Conservation (phyloP, 2,888 invertebrate genomes). For the Aproaerema taeniolella region DNA sequence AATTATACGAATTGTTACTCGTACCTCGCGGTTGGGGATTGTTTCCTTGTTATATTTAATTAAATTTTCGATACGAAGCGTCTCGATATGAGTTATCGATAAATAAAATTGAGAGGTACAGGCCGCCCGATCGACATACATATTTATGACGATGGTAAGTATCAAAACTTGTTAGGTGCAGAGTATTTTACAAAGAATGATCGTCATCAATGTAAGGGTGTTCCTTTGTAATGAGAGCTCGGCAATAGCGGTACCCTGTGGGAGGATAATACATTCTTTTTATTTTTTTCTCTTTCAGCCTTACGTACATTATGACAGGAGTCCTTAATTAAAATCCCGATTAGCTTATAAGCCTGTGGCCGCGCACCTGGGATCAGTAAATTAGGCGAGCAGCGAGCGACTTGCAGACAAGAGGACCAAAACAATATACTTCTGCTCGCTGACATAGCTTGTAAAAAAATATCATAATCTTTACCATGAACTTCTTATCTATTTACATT, state of each 20-base stretch:
- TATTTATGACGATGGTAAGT: constrained; percentile 6
- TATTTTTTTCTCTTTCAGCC: constrained; percentile 18
- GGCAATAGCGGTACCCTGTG: background rate
- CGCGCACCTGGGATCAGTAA: constrained; percentile 61
- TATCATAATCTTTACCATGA: too few species aligned
- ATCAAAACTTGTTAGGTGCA: constrained; percentile 7
- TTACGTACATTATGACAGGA: constrained; percentile 50
- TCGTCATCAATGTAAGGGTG: background rate
- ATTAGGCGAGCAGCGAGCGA: constrained; percentile 37
- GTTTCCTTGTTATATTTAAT: constrained; percentile 22
- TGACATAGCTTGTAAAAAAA: too few species aligned
- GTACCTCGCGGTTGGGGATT: constrained; percentile 25
- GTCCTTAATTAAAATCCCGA: constrained; percentile 65
- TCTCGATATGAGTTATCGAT: constrained; percentile 1
- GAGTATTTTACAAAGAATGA: constrained; percentile 7
- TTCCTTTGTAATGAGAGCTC: constrained; percentile 12
- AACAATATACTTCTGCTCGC: constrained; percentile 10
- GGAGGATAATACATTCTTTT: background rate
- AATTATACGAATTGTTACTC: constrained; percentile 49
- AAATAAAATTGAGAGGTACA: background rate
- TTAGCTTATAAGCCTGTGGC: constrained; percentile 58
- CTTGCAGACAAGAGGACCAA: constrained; percentile 30
- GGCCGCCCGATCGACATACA: constrained; percentile 4
- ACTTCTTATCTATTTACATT: too few species aligned
- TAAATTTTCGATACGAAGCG: constrained; percentile 7